phyloP scores from a whole-genome alignment of 2,797 vertebrate species.

The Crocidura indochinensis region DNA sequence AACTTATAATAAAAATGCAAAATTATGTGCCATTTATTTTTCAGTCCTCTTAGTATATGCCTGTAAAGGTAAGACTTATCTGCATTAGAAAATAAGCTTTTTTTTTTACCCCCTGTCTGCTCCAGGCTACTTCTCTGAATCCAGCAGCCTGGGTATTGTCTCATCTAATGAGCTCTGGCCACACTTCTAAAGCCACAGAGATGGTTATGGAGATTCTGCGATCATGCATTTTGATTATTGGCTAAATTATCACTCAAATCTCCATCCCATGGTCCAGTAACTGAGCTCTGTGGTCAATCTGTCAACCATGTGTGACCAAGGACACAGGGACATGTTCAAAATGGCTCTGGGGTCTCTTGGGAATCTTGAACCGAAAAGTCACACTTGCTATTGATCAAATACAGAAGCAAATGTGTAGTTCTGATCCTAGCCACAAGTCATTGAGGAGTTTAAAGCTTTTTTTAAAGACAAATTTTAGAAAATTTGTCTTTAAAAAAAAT shows the following conservation, averaged over 20 bases:
- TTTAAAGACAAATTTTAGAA: slow-evolving; percentile 14
- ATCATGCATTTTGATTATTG: slow-evolving; percentile 73
- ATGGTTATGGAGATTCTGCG: not conserved
- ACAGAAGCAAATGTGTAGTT: slow-evolving; percentile 57
- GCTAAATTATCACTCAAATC: slow-evolving; percentile 69
- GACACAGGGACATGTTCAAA: not conserved
- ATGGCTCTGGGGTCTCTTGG: not conserved
- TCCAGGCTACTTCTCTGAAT: slow-evolving; percentile 72
- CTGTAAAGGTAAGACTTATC: slow-evolving; percentile 88
- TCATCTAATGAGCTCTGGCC: slow-evolving; percentile 75
- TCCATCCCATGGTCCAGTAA: slow-evolving; percentile 39
- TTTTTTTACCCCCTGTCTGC: slow-evolving; percentile 66
- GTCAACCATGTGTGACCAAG: slow-evolving; percentile 24
- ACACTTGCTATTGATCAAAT: not conserved
- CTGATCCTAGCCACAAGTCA: slow-evolving; percentile 6
- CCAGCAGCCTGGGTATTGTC: slow-evolving; percentile 35
- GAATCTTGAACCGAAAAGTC: slow-evolving; percentile 20
- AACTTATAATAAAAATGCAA: slow-evolving; percentile 92
- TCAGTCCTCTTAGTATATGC: slow-evolving; percentile 83
- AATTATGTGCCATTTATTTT: slow-evolving; percentile 90
- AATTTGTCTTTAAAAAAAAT: no score
- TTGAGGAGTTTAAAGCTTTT: not conserved
- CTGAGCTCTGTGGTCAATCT: slow-evolving; percentile 66
- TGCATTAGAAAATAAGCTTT: slow-evolving; percentile 81
- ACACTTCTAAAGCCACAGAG: slow-evolving; percentile 68